Conservation (phyloP, 2,113 vertebrate genomes). For the Patagioenas fasciata region DNA sequence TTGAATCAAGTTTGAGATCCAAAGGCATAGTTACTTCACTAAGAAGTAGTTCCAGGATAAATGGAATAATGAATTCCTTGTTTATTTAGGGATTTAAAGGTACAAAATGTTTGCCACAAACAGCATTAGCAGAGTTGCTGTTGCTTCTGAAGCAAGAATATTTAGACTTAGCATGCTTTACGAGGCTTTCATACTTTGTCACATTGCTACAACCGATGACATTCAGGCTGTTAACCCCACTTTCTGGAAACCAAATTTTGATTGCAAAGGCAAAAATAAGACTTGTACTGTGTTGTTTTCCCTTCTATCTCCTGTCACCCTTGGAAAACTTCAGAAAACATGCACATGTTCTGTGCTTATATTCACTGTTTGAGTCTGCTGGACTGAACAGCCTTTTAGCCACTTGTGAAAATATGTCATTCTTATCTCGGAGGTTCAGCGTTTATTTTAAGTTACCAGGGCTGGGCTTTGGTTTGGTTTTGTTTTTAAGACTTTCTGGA, state of each 20-base stretch:
- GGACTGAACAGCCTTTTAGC: background rate
- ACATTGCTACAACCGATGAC: background rate
- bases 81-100: background rate
- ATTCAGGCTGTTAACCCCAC: background rate
- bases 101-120: background rate
- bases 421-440: constrained; percentile 39
- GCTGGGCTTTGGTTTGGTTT: constrained; percentile 8
- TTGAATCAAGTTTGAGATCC: background rate
- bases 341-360: background rate
- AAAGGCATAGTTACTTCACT: background rate
- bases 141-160: background rate
- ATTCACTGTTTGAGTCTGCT: background rate
- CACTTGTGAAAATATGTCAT: background rate
- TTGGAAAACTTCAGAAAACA: background rate
- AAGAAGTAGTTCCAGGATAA: background rate
- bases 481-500: background rate
- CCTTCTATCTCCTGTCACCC: too few relatives aligned
- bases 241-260: background rate
- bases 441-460: background rate
- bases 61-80: background rate
- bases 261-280: background rate
- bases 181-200: background rate
- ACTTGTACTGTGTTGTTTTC: background rate
- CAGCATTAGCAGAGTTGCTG: background rate
- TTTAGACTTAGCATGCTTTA: background rate